Conservation (phyloP, 2,113 vertebrate genomes). For the Pseudopodoces humilis region DNA sequence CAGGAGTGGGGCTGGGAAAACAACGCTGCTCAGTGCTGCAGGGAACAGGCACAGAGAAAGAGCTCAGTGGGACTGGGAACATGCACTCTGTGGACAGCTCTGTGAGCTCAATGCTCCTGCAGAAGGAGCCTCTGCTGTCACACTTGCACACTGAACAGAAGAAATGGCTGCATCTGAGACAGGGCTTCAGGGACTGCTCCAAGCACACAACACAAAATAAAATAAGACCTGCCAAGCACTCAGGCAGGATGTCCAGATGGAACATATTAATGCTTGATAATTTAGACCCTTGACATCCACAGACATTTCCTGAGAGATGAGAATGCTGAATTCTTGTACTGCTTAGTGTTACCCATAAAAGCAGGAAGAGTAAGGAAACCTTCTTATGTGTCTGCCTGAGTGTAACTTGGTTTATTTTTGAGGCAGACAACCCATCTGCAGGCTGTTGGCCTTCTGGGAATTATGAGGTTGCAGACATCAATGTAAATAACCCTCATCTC, state of each 20-base stretch:
- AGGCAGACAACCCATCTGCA: background rate
- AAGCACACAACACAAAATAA: background rate
- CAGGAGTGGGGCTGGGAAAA: background rate
- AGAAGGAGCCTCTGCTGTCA: background rate
- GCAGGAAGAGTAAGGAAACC: background rate
- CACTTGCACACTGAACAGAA: background rate
- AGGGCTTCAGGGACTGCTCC: background rate
- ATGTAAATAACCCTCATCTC: background rate
- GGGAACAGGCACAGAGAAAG: background rate
- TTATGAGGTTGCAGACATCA: background rate
- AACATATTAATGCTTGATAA: background rate
- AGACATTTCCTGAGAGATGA: background rate
- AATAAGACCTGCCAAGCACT: background rate
- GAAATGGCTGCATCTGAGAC: background rate
- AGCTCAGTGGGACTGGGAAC: background rate
- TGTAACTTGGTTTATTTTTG: background rate
- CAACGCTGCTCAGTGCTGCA: background rate
- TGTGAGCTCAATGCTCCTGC: background rate
- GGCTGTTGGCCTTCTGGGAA: background rate
- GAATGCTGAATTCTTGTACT: background rate
- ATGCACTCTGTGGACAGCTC: background rate
- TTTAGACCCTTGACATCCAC: background rate
- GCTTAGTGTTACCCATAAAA: background rate
- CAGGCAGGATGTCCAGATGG: background rate
- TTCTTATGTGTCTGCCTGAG: background rate